Conservation (phyloP, 2,888 invertebrate species). For the Scelioninae gen. 2 region DNA sequence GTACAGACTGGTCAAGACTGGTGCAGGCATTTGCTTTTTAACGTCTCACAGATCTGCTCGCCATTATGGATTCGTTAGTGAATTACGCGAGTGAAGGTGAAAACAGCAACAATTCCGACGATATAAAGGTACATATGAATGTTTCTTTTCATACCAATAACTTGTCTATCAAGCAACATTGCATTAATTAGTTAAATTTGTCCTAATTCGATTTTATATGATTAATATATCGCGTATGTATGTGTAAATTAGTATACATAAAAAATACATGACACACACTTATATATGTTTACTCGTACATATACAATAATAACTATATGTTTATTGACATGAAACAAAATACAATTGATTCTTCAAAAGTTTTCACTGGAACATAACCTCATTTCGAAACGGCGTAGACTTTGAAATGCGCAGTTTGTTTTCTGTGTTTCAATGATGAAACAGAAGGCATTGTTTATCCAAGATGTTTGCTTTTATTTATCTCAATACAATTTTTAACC, state of each 20-base stretch:
- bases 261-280: slow-evolving; percentile 25
- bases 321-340: background rate
- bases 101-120: slow-evolving; percentile 74
- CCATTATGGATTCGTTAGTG: slow-evolving; percentile 84
- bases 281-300: background rate
- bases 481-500: too few relatives aligned
- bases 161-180: too few relatives aligned
- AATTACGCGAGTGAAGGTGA: slow-evolving; percentile 89
- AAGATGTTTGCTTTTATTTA: background rate
- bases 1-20: too few relatives aligned
- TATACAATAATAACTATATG: slow-evolving; percentile 9
- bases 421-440: background rate
- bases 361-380: slow-evolving; percentile 12
- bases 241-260: slow-evolving; percentile 13
- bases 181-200: too few relatives aligned
- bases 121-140: slow-evolving; percentile 69
- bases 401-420: slow-evolving; percentile 24
- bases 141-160: too few relatives aligned
- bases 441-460: slow-evolving; percentile 1
- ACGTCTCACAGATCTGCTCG: slow-evolving; percentile 37
- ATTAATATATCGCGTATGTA: background rate
- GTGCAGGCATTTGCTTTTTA: slow-evolving; percentile 25
- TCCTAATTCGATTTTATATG: background rate
- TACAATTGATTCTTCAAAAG: background rate
- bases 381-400: background rate